Percentiles rank a stretch among this genome's conserved stretches.
phyloP scores from a whole-genome alignment of 1,140 invertebrate species.

The Drosophila arizonae region DNA sequence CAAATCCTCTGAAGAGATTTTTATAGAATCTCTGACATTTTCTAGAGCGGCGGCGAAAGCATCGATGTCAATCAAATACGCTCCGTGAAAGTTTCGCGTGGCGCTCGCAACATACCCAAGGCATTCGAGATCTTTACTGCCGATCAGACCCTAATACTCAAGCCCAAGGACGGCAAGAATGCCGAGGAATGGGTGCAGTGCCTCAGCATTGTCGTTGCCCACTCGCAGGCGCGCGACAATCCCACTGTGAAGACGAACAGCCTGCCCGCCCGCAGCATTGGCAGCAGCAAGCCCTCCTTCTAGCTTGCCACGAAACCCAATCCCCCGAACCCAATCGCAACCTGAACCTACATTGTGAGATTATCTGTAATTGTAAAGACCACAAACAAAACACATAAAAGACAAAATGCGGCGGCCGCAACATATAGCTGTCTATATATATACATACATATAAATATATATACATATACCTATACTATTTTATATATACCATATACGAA shows the following conservation, averaged over 20 bases:
- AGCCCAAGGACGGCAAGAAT: constrained; percentile 96
- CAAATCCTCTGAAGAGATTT: not conserved
- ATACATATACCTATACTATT: constrained; percentile 15
- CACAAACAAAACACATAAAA: constrained; percentile 58
- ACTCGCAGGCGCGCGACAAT: constrained; percentile 88
- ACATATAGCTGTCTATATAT: constrained; percentile 48
- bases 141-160: constrained; percentile 94
- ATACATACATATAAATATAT: constrained; percentile 36
- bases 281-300: constrained; percentile 80
- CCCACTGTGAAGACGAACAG: constrained; percentile 87
- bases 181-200: constrained; percentile 97
- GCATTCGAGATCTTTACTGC: constrained; percentile 98
- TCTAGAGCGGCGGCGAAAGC: constrained; percentile 87
- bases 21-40: constrained; percentile 11
- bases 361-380: constrained; percentile 80
- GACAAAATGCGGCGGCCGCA: constrained; percentile 51
- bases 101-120: constrained; percentile 94
- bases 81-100: constrained; percentile 93
- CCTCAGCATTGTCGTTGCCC: constrained; percentile 93
- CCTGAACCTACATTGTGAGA: constrained; percentile 69
- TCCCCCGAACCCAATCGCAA: constrained; percentile 7
- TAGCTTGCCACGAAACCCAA: constrained; percentile 36
- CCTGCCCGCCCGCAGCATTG: constrained; percentile 85
- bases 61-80: constrained; percentile 96
- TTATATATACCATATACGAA: constrained; percentile 30